phyloP scores from a whole-genome alignment of 2,797 vertebrate genomes.

The Protosalanx chinensis region DNA sequence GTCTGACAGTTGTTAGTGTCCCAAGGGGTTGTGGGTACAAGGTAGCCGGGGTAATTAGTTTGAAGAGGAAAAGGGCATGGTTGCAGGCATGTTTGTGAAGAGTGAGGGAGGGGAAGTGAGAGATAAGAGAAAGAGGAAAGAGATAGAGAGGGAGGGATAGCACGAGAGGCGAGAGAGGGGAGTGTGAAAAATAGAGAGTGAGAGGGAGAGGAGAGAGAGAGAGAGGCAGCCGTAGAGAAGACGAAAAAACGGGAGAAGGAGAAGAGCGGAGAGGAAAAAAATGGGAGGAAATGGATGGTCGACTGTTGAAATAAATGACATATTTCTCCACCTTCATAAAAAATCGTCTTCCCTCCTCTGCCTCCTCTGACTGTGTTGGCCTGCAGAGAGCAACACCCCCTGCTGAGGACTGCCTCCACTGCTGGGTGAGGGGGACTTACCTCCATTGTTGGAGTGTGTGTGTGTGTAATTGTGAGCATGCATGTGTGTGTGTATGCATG shows the following conservation, averaged over 20 bases:
- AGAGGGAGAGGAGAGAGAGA: neutral
- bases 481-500: neutral
- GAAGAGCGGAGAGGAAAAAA: conserved; percentile 5
- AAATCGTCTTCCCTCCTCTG: conserved; percentile 14
- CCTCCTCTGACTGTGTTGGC: neutral
- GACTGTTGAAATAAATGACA: conserved; percentile 32
- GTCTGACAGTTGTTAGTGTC: conserved; percentile 80
- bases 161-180: conserved; percentile 3
- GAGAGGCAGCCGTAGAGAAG: conserved; percentile 1
- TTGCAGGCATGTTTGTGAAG: conserved; percentile 77
- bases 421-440: neutral
- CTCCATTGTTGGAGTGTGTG: neutral
- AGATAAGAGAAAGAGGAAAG: conserved; percentile 27
- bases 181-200: neutral
- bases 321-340: conserved; percentile 39
- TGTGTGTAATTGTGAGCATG: neutral
- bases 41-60: conserved; percentile 83
- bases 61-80: conserved; percentile 83
- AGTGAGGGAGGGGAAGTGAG: conserved; percentile 41
- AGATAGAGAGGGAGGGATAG: conserved; percentile 27
- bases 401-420: neutral
- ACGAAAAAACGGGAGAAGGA: neutral
- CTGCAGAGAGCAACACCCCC: conserved; percentile 2
- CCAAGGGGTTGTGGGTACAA: conserved; percentile 73
- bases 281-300: conserved; percentile 11